A percentile compares a stretch with the other conserved stretches of the same genome.
These are phyloP conservation scores for Sminthurides bifidus DNA, from an alignment of 1,140 invertebrate species.

Conservation along the genomic window DNA sequence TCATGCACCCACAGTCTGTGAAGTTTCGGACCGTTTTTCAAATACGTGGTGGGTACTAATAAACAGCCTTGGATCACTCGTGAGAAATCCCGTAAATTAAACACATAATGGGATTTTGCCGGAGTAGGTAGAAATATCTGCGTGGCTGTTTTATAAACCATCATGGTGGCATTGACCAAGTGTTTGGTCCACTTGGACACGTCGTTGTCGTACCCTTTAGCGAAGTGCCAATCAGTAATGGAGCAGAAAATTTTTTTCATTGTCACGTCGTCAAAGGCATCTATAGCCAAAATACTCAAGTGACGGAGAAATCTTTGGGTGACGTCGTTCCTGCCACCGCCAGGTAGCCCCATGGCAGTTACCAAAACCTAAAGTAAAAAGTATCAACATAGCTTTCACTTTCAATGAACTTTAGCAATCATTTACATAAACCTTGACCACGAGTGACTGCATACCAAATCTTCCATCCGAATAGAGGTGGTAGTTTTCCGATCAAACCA, in stretches of 20 bases:
- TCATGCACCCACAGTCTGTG: conserved; percentile 87
- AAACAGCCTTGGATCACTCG: conserved; percentile 72
- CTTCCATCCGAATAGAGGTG: conserved; percentile 70
- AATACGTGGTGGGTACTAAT: conserved; percentile 55
- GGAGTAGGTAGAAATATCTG: conserved; percentile 68
- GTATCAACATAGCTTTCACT: conserved; percentile 46
- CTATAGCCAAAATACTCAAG: conserved; percentile 69
- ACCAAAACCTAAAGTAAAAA: conserved; percentile 61
- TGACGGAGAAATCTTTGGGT: conserved; percentile 69
- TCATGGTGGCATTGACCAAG: conserved; percentile 65
- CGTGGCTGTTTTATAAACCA: conserved; percentile 66
- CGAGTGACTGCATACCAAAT: conserved; percentile 58
- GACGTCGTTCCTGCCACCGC: conserved; percentile 71
- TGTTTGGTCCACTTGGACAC: conserved; percentile 58
- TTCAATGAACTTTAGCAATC: conserved; percentile 1
- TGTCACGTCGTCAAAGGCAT: conserved; percentile 79
- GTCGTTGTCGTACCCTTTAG: conserved; percentile 60
- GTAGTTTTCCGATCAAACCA: conserved; percentile 85
- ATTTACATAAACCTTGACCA: neutral
- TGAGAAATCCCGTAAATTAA: conserved; percentile 77
- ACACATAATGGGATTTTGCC: conserved; percentile 78
- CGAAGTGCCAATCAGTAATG: conserved; percentile 82
- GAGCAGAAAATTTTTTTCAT: conserved; percentile 76
- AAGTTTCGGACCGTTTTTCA: conserved; percentile 65
- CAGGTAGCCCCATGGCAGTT: conserved; percentile 73